Evolutionary conservation across 2,113 vertebrate genomes (phyloP).

Genomic region (Numida meleagris): DNA sequence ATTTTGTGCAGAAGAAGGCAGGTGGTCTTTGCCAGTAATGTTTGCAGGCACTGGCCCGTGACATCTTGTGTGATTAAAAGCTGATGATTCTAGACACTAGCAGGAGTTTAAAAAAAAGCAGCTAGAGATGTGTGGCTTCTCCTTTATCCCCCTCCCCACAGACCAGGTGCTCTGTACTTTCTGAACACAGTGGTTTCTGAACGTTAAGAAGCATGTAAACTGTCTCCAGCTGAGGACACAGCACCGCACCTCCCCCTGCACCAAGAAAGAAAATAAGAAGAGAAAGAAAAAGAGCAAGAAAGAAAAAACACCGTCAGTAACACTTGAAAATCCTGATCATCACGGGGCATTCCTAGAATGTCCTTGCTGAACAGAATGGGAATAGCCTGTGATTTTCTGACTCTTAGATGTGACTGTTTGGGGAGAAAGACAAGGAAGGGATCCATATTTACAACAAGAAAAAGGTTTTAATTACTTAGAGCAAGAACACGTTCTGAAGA

Average conservation of each 20-base stretch:
- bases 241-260: neutral
- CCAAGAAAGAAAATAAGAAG: rapidly evolving
- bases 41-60: neutral
- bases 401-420: neutral
- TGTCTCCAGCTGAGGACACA: neutral
- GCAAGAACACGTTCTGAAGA: constrained; percentile 64
- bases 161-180: constrained; percentile 21
- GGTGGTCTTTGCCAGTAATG: neutral
- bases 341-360: neutral
- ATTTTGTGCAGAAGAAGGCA: neutral
- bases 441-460: neutral
- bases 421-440: constrained; percentile 17
- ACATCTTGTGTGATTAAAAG: neutral
- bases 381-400: neutral
- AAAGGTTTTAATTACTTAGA: constrained; percentile 58
- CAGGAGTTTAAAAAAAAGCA: neutral
- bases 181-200: constrained; percentile 42
- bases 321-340: neutral
- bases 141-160: constrained; percentile 4
- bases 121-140: neutral
- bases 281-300: rapidly evolving
- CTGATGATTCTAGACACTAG: neutral
- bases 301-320: neutral
- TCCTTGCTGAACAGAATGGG: neutral
- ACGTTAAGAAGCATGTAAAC: constrained; percentile 19